Conservation (phyloP, 2,113 vertebrate species). For the Corvus moneduloides region DNA sequence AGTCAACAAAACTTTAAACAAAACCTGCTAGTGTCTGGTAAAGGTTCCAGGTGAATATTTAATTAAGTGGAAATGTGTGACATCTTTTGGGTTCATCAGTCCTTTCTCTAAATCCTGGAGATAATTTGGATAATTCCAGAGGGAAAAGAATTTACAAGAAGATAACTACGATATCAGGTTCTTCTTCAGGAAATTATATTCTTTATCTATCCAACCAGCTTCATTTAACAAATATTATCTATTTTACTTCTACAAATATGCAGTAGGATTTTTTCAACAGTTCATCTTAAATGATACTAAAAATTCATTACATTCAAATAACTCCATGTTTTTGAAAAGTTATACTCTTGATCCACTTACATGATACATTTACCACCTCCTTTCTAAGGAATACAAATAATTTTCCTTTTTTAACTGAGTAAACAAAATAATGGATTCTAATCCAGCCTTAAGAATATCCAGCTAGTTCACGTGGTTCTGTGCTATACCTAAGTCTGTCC, state of each 20-base stretch:
- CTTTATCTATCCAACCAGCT: background rate
- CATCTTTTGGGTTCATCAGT: background rate
- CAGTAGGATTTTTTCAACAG: background rate
- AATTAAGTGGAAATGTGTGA: background rate
- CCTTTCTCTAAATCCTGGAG: background rate
- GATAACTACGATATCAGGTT: background rate
- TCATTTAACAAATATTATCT: background rate
- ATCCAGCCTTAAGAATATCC: background rate
- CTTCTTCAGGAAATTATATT: background rate
- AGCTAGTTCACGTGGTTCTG: background rate
- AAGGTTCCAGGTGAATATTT: background rate
- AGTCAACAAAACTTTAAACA: background rate
- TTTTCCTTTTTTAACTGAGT: conserved; percentile 25
- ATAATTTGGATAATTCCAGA: background rate
- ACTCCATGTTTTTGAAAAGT: background rate
- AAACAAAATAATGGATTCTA: conserved; percentile 40
- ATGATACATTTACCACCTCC: background rate
- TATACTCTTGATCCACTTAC: background rate
- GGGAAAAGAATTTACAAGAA: background rate
- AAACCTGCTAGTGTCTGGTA: background rate
- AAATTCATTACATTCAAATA: background rate
- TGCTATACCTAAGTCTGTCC: background rate
- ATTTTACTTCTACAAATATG: background rate
- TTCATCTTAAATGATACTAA: background rate
- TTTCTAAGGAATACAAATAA: conserved; percentile 33